These are phyloP conservation scores for Pycnomerus fuliginosus DNA, from an alignment of 2,888 invertebrate species.

Conservation along the genomic window DNA sequence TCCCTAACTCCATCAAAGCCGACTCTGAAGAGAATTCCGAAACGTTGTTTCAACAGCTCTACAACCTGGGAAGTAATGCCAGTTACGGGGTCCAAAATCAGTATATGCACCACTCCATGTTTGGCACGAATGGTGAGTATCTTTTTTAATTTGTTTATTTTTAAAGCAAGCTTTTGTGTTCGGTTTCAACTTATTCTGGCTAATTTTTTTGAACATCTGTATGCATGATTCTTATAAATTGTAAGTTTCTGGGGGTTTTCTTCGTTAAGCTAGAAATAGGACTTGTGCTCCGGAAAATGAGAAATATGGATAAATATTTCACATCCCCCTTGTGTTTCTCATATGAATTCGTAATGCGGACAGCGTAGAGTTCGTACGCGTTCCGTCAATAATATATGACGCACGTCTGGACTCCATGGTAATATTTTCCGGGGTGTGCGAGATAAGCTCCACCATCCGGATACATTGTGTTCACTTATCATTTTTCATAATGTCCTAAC, in stretches of 20 bases:
- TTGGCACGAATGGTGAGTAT: conserved; percentile 58
- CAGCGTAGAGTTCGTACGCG: conserved; percentile 38
- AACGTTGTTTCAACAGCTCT: conserved; percentile 61
- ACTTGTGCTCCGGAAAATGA: conserved; percentile 40
- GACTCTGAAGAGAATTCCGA: conserved; percentile 51
- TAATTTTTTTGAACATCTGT: not conserved
- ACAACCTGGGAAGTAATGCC: conserved; percentile 54
- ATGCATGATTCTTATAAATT: not conserved
- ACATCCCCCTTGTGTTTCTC: conserved; percentile 53
- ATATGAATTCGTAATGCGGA: conserved; percentile 52
- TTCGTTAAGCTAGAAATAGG: conserved; percentile 18
- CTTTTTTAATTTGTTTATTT: conserved; percentile 1
- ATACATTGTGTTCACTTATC: conserved; percentile 3
- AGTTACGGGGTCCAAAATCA: conserved; percentile 55
- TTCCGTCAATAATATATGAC: conserved; percentile 57
- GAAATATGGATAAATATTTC: conserved; percentile 56
- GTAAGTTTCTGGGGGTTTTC: not conserved
- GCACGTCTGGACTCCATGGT: conserved; percentile 42
- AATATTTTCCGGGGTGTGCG: conserved; percentile 6
- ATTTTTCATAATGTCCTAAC: conserved; percentile 1
- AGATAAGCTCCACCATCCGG: conserved; percentile 13
- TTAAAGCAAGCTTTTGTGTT: conserved; percentile 1
- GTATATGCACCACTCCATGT: conserved; percentile 62
- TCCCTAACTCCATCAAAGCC: conserved; percentile 45
- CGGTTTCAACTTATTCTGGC: too few species aligned